These are phyloP conservation scores for Pyrocephalus nanus DNA, from an alignment of 2,797 vertebrate species.

Conservation along the genomic window DNA sequence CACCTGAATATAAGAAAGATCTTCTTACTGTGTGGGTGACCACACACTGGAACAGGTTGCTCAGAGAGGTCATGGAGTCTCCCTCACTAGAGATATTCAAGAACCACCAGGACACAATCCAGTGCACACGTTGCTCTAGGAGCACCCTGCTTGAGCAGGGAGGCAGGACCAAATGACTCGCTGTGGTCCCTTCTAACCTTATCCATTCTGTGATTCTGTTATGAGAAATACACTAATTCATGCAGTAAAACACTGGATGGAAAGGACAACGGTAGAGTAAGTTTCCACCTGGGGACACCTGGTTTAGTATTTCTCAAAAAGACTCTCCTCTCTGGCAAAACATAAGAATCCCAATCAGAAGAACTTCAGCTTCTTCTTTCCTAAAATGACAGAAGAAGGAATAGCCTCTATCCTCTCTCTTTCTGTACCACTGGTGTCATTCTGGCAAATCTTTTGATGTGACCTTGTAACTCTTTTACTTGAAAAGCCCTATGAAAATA, in stretches of 20 bases:
- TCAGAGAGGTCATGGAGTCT: neutral
- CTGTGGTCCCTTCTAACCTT: neutral
- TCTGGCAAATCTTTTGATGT: neutral
- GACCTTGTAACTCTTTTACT: neutral
- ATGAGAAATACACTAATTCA: neutral
- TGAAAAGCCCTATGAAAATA: neutral
- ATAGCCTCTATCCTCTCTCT: neutral
- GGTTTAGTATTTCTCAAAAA: neutral
- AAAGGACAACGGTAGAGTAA: neutral
- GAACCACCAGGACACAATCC: neutral
- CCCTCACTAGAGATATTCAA: neutral
- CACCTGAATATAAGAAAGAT: neutral
- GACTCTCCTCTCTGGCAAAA: neutral
- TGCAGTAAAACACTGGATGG: neutral
- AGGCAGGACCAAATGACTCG: neutral
- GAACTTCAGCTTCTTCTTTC: neutral
- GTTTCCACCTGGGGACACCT: neutral
- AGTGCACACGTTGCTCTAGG: neutral
- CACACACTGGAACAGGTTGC: neutral
- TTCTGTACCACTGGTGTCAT: neutral
- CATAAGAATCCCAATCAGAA: neutral
- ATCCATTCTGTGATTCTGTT: neutral
- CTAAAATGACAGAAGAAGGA: neutral
- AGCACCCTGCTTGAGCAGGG: neutral
- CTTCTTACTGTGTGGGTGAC: neutral